phyloP scores from a whole-genome alignment of 64 coral and sea anemone species.

The Astreopora myriophthalma region DNA sequence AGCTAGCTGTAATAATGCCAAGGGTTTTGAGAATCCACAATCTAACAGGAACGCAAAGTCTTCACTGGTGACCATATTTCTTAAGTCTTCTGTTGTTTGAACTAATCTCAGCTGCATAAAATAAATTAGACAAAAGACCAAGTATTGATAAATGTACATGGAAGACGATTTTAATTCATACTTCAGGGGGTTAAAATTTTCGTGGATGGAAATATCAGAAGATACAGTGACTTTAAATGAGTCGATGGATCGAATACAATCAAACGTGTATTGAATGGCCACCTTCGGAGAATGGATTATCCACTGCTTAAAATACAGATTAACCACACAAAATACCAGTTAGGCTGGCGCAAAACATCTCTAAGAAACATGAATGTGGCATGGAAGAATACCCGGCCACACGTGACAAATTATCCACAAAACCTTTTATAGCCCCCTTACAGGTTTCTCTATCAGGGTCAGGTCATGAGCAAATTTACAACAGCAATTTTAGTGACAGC shows the following conservation, averaged over 20 bases:
- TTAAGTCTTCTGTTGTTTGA: constrained; percentile 7
- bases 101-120: background rate
- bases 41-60: background rate
- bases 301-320: background rate
- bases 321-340: background rate
- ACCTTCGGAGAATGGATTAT: background rate
- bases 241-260: background rate
- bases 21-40: constrained; percentile 5
- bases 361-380: background rate
- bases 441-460: background rate
- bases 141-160: background rate
- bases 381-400: background rate
- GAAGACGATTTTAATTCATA: background rate
- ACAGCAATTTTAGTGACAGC: background rate
- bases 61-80: constrained; percentile 1
- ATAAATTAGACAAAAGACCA: background rate
- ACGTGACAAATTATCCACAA: background rate
- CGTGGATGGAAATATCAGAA: background rate
- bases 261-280: background rate
- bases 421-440: background rate
- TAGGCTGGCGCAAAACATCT: background rate
- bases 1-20: constrained; percentile 7
- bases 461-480: background rate
- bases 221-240: background rate
- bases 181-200: background rate